Evolutionary conservation across 2,113 vertebrate genomes (phyloP), one percentile per base, ranked within the genome.

Genomic region (Crocuta crocuta): DNA sequence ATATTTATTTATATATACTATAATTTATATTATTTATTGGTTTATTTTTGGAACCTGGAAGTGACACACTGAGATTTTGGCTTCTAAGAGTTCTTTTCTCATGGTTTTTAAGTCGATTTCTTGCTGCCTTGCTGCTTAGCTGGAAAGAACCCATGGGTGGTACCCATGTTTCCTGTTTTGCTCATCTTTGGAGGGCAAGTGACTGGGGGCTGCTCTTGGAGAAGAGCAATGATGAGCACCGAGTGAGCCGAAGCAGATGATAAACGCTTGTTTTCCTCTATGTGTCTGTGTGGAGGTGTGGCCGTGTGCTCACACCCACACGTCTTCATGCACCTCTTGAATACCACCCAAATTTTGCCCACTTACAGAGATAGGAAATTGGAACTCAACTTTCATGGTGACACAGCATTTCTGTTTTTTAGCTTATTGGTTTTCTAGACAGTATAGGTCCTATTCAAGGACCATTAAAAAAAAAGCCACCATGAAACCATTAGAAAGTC

Each of bases 221-320:
- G 28, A 74, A 85, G 6, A 35, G 15, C 8, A 2, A 3, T 50
- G 85, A 17, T 68, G 80, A 10, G 45, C 74, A 2, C 2, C 3
- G 21, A 21, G 1, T 43, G 13, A 43, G 21, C 21, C 33, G 3
- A 7, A 11, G 55, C 4, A 23, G 2, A 6, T 10, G 21, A 26
- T 4, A 31, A 50, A 10, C 1, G 16, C 26, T 12, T 19, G 50
- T 13, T 35, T 70, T 88, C 53, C 10, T 89, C 33, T 35, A 8
- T 3, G 1, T 31, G 24, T 58, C 65, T 65, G 19, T 28, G 4
- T 55, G 43, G 2, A 19, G 8, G 7, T 0, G 6, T 15, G 10
- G 2, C 7, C 1, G 21, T 28, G 33, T 13, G 0, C 48, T 0
- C 4, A 1, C 4, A 10, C 0, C 1, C 16, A 31, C 17, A n/a